These are phyloP conservation scores for Nanorana parkeri DNA, from an alignment of 2,113 vertebrate genomes.

Conservation along the genomic window DNA sequence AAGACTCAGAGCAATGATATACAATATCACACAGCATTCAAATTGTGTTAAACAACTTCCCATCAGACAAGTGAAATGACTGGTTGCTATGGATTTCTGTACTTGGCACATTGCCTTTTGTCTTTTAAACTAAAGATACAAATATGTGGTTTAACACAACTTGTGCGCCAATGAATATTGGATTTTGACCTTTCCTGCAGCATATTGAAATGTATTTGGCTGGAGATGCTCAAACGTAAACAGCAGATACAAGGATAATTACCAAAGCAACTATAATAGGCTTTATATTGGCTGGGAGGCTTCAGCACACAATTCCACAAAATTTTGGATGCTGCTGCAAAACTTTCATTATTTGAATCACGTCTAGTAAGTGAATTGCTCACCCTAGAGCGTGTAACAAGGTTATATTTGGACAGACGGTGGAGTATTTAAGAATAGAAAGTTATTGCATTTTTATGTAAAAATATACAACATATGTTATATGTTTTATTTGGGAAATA, in stretches of 20 bases:
- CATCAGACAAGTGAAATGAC: no score
- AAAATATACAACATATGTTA: conserved; percentile 72
- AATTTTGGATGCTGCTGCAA: conserved; percentile 64
- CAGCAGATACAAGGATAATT: no score
- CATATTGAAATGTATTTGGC: conserved; percentile 66
- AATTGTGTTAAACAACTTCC: no score
- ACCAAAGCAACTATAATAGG: no score
- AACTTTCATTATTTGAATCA: conserved; percentile 69
- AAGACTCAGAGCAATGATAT: no score
- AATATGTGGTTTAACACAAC: no score
- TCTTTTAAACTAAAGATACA: no score
- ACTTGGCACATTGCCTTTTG: no score
- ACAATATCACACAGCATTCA: no score
- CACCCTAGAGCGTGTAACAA: conserved; percentile 63
- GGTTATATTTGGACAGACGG: conserved; percentile 71
- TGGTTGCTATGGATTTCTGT: no score
- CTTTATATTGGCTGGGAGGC: conserved; percentile 11
- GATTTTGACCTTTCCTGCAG: no score
- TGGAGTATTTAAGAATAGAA: conserved; percentile 67
- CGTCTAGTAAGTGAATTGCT: conserved; percentile 71
- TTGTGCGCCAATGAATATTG: no score
- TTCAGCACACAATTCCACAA: conserved; percentile 68
- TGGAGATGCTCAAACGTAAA: conserved; percentile 28
- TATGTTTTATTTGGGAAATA: conserved; percentile 71
- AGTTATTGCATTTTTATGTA: conserved; percentile 60